Conservation (phyloP, 2,888 invertebrate species). For the Eupithecia dodoneata region DNA sequence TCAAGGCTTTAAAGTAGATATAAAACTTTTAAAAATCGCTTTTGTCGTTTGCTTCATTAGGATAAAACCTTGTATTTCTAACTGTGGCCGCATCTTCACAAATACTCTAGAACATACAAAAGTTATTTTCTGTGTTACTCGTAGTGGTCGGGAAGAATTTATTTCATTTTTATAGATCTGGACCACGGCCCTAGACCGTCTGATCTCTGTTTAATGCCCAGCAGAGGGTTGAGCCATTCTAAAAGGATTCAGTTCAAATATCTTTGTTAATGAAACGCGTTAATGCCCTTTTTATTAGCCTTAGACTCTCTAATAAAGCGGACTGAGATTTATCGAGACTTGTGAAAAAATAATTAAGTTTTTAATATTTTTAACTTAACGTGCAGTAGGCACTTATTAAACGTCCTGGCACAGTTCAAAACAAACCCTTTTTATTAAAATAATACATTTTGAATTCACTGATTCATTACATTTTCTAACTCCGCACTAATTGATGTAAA, state of each 20-base stretch:
- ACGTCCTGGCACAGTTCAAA: background rate
- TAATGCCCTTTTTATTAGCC: slow-evolving; percentile 39
- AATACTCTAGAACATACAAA: background rate
- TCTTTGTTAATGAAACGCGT: slow-evolving; percentile 49
- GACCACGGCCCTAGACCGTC: background rate
- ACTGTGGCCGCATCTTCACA: no score
- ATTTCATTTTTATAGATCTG: background rate
- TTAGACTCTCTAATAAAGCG: slow-evolving; percentile 27
- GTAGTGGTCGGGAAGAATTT: background rate
- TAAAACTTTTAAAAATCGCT: background rate
- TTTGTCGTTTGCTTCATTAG: background rate
- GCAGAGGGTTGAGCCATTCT: slow-evolving; percentile 39
- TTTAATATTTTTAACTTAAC: background rate
- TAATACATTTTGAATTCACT: background rate
- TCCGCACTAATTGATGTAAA: background rate
- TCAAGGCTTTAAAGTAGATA: background rate
- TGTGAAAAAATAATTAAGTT: slow-evolving; percentile 6
- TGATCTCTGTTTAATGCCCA: background rate
- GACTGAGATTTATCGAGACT: background rate
- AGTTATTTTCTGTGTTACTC: background rate
- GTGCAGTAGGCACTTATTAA: background rate
- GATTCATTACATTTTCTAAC: background rate
- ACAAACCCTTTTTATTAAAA: background rate
- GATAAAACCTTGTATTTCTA: background rate
- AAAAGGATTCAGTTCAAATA: slow-evolving; percentile 38